Evolutionary conservation across 1,140 invertebrate species (phyloP).

Genomic region (Goniozus legneri): DNA sequence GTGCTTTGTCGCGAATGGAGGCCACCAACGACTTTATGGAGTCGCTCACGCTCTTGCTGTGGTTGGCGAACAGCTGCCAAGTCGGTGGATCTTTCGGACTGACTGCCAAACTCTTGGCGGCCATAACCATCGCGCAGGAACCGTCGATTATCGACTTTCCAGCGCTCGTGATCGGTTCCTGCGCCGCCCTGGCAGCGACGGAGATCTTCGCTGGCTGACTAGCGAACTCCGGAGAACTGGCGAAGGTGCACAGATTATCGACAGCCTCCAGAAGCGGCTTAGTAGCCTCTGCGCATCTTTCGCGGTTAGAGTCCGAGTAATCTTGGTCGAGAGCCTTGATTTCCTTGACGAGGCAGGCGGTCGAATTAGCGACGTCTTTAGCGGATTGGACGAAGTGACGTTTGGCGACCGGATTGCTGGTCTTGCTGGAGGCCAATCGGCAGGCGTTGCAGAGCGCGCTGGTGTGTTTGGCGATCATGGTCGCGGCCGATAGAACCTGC

Average conservation of each 20-base stretch:
- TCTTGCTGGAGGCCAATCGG: constrained; percentile 86
- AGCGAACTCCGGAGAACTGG: constrained; percentile 87
- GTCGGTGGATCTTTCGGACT: constrained; percentile 87
- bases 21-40: constrained; percentile 92
- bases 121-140: constrained; percentile 84
- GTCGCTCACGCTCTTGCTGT: constrained; percentile 93
- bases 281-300: constrained; percentile 77
- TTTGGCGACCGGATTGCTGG: constrained; percentile 89
- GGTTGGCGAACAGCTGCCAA: constrained; percentile 89
- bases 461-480: constrained; percentile 94
- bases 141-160: constrained; percentile 79
- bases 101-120: constrained; percentile 85
- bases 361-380: constrained; percentile 96
- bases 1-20: constrained; percentile 91
- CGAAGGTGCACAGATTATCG: constrained; percentile 89
- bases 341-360: constrained; percentile 89
- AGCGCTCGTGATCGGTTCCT: constrained; percentile 85
- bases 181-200: constrained; percentile 67
- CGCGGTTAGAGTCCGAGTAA: constrained; percentile 72
- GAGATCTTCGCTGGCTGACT: constrained; percentile 90
- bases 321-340: constrained; percentile 90
- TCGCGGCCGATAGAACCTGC: constrained; percentile 84
- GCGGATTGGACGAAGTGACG: constrained; percentile 96
- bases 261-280: constrained; percentile 86
- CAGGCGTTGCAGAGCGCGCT: constrained; percentile 94